Conservation (phyloP, 2,888 invertebrate genomes). For the Phasia obesa region DNA sequence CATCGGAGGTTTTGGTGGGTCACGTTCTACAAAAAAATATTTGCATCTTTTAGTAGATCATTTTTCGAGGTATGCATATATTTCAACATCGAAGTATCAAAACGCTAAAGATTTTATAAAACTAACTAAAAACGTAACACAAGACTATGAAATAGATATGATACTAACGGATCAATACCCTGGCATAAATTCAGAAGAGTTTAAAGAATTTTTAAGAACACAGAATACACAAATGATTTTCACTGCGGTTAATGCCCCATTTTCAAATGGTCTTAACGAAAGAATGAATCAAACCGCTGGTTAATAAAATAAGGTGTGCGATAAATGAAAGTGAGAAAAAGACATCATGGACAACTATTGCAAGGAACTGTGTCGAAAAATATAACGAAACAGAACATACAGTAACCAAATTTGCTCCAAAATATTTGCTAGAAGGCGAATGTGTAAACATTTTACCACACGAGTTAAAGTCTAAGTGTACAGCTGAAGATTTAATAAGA, state of each 20-base stretch:
- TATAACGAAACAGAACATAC: conserved; percentile 68
- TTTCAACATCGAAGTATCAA: too few relatives aligned
- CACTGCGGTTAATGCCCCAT: conserved; percentile 66
- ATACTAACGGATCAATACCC: too few relatives aligned
- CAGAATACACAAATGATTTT: conserved; percentile 64
- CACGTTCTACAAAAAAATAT: too few relatives aligned
- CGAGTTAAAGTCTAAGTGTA: conserved; percentile 49
- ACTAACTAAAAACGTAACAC: too few relatives aligned
- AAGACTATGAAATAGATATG: too few relatives aligned
- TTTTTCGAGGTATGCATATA: too few relatives aligned
- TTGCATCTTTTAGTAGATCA: too few relatives aligned
- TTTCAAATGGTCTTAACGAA: too few relatives aligned
- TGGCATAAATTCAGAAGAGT: too few relatives aligned
- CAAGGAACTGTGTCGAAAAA: conserved; percentile 56
- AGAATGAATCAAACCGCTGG: conserved; percentile 68
- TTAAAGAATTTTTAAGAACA: conserved; percentile 72
- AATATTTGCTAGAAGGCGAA: conserved; percentile 59
- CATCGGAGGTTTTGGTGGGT: too few relatives aligned
- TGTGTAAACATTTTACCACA: conserved; percentile 50
- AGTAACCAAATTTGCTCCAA: conserved; percentile 63
- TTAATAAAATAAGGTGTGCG: conserved; percentile 68
- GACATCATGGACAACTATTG: conserved; percentile 64
- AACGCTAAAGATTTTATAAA: too few relatives aligned
- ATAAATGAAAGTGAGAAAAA: conserved; percentile 62
- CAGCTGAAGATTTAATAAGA: conserved; percentile 27